Base-by-base conservation (phyloP, 1,140 invertebrate species). In the Geopemphigus sp. region DNA sequence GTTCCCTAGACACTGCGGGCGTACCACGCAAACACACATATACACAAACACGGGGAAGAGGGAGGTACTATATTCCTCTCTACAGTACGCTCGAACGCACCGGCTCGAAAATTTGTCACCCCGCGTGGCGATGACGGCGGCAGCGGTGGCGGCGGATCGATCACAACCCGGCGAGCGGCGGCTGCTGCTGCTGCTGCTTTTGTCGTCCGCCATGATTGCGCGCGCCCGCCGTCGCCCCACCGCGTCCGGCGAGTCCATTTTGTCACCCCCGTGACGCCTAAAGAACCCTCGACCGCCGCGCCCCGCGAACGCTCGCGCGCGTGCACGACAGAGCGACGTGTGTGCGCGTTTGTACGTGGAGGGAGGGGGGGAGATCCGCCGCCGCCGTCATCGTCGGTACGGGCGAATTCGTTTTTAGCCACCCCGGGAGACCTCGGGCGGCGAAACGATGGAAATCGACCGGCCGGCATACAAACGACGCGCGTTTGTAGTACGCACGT, bases 121-220 rank as follows among this genome's bases (percentile, higher is more conserved):
- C 54, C 73, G 14, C 26, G 73, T 59, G 73, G 53, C 56, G 73
- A 59, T 76, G 74, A 78, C 57, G 47, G 59, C 32, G 15, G 10
- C 68, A 47, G 68, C 59, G 68, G 47, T 47, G 47, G 47, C n/a
- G 15, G 39, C 74, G 74, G 74, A 76, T 76, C 73, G 73, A 76
- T 76, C 74, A 78, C 68, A 10, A 45, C 54, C 50, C 53, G 29
- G 54, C 19, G 54, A 10, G 29, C 54, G 24, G 72, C 68, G 68
- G 68, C 68, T 29, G 32, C 32, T 8, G 32, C 32, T 8, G n/a
- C 32, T 8, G 32, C 32, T 8, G 66, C 50, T 72, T 72, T 72
- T 72, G 68, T 72, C 68, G 68, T 72, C 68, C 68, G 68, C 68
- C 68, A 72, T 72, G 68, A 72, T 72, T 72, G 68, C 68, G 68